Conservation (phyloP, 2,888 invertebrate genomes). For the Nemotelus pantherinus region DNA sequence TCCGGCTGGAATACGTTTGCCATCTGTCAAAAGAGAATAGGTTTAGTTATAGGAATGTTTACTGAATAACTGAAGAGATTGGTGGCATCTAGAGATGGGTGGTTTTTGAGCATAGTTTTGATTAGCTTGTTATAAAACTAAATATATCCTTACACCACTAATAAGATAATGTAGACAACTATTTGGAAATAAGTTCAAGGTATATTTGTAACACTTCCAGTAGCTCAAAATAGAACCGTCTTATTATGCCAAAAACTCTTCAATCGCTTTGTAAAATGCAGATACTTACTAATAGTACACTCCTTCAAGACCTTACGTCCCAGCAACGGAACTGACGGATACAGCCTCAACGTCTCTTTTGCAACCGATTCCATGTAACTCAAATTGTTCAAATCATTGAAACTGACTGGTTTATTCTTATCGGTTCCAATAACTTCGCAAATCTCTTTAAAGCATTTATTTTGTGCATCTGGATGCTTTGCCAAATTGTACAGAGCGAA, state of each 20-base stretch:
- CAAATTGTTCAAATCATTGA: slow-evolving; percentile 59
- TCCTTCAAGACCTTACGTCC: slow-evolving; percentile 61
- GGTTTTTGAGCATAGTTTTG: no score
- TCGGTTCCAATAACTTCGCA: slow-evolving; percentile 61
- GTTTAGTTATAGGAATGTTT: neutral
- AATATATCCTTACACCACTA: no score
- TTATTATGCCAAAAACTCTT: no score
- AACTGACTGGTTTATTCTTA: slow-evolving; percentile 58
- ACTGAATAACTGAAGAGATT: neutral
- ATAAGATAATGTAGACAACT: no score
- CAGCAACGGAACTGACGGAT: slow-evolving; percentile 62
- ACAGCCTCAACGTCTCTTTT: slow-evolving; percentile 63
- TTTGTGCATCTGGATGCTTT: slow-evolving; percentile 65
- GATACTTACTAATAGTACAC: slow-evolving; percentile 61
- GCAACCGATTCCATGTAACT: slow-evolving; percentile 62
- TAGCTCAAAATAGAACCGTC: no score
- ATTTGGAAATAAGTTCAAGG: no score
- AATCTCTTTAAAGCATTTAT: slow-evolving; percentile 66
- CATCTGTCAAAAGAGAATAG: slow-evolving; percentile 56
- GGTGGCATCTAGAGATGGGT: neutral
- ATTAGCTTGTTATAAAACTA: no score
- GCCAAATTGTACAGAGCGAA: slow-evolving; percentile 67
- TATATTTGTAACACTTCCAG: no score
- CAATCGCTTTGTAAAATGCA: no score
- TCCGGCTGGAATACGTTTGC: slow-evolving; percentile 62